Base-by-base conservation (phyloP, 2,113 vertebrate genomes). In the Nesoenas mayeri region DNA sequence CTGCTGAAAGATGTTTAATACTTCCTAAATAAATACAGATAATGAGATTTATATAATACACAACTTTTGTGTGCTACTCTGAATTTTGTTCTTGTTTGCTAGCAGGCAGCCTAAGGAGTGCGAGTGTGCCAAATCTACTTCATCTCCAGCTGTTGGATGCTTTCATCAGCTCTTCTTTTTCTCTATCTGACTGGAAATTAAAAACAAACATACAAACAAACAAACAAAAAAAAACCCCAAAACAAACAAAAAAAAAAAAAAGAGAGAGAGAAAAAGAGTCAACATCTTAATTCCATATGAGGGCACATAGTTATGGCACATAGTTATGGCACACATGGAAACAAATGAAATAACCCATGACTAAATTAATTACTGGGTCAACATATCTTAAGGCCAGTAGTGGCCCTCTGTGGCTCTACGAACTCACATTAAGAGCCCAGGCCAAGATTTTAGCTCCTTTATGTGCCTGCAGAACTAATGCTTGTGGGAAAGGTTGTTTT, bases 21-120 rank as follows among this genome's bases (percentile, higher is more conserved):
- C 32, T 72, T 91, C 74, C 53, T 84, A 89, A 96, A 94, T 96
- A 96, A 95, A 94, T 69, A 93, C 40, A 89, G 88, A 95, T 93
- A 83, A 95, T 77, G 79, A 62, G 50, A 81, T 93, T 77, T 92
- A 34, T 91, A 54, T 78, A 53, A 44, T 67, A 66, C 12, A 13
- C 69, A 93, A 88, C 16, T 60, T 92, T 62, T 66, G 32, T 54
- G 40, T 21, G 34, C 29, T 47, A 34, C 58, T 86, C 48, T 94
- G 66, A 89, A 60, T 36, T 78, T 93, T 89, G 44, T 74, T 88
- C 67, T 61, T 85, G 26, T 90, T 96, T 97, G 44, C 50, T 96
- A 87, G 17, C 48, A 91, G 34, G 44, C 85, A 94, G 83, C 79
- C 75, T 94, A 91, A 94, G 65, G 85, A 94, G 85, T 28, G 22